A percentile compares a stretch with the other conserved stretches of the same genome.
These are phyloP conservation scores for Hirudinaria manillensis DNA, from an alignment of 2,888 invertebrate species.

Conservation along the genomic window DNA sequence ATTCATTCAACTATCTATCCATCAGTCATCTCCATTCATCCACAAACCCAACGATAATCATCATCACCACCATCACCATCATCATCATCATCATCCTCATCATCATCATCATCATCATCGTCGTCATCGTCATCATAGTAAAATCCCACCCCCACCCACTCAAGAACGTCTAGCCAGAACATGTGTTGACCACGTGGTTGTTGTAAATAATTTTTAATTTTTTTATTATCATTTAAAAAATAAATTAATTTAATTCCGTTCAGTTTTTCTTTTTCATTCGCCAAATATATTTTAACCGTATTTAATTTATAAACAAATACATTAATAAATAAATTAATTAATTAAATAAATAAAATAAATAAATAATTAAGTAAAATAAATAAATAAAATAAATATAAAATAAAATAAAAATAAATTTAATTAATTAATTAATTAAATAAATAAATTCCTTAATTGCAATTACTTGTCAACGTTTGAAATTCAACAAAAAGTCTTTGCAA, in stretches of 20 bases:
- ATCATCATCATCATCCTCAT: conserved; percentile 32
- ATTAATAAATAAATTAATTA: not conserved
- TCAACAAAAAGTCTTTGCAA: too few species aligned
- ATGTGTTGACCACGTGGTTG: not conserved
- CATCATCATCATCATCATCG: conserved; percentile 31
- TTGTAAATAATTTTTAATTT: not conserved
- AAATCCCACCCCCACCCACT: not conserved
- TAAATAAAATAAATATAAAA: not conserved
- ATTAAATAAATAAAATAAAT: conserved; percentile 7
- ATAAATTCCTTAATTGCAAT: not conserved
- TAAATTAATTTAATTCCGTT: too few species aligned
- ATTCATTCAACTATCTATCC: not conserved
- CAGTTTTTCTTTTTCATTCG: too few species aligned
- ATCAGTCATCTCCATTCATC: not conserved
- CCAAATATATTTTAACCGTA: too few species aligned
- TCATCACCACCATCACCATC: conserved; percentile 30
- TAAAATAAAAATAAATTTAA: not conserved
- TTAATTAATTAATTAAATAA: not conserved
- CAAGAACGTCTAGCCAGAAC: not conserved
- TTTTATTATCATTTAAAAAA: not conserved
- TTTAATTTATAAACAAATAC: not conserved
- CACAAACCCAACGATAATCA: conserved; percentile 6
- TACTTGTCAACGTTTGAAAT: too few species aligned
- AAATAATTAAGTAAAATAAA: not conserved
- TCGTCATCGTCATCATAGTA: conserved; percentile 2